These are phyloP conservation scores for Cenopis cana DNA, from an alignment of 2,888 invertebrate genomes.

Conservation along the genomic window DNA sequence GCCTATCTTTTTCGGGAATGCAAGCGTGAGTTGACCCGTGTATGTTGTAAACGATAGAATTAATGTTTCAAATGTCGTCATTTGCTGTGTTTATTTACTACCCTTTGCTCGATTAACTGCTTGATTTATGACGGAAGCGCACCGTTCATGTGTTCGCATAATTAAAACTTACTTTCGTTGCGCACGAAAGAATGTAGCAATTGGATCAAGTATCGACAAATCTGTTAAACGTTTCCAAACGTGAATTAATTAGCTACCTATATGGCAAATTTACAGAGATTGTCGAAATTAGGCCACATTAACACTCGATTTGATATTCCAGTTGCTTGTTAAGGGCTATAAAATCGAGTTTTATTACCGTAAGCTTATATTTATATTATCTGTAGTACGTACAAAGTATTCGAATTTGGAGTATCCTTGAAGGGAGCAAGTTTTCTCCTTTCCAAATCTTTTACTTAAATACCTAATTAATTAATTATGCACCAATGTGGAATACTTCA, in stretches of 20 bases:
- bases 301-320: conserved; percentile 26
- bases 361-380: conserved; percentile 22
- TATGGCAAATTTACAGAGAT: conserved; percentile 7
- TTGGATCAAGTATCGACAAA: neutral
- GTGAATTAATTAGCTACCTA: conserved; percentile 22
- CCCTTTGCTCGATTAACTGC: conserved; percentile 13
- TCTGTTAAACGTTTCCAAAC: conserved; percentile 19
- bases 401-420: conserved; percentile 27
- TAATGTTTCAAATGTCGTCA: conserved; percentile 11
- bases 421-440: conserved; percentile 33
- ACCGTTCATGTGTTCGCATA: neutral
- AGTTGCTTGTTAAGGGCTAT: conserved; percentile 35
- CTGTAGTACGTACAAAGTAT: conserved; percentile 19
- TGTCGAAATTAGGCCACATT: conserved; percentile 38
- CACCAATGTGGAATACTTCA: conserved; percentile 7
- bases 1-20: no score
- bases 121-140: neutral
- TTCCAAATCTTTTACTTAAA: conserved; percentile 26
- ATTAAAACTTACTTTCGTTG: conserved; percentile 11
- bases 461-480: conserved; percentile 26
- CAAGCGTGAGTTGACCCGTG: no score
- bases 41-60: neutral
- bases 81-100: neutral
- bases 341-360: conserved; percentile 35
- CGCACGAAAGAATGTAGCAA: conserved; percentile 9